Evolutionary conservation across 2,113 vertebrate genomes (phyloP).

Genomic region (Zosterops lateralis): DNA sequence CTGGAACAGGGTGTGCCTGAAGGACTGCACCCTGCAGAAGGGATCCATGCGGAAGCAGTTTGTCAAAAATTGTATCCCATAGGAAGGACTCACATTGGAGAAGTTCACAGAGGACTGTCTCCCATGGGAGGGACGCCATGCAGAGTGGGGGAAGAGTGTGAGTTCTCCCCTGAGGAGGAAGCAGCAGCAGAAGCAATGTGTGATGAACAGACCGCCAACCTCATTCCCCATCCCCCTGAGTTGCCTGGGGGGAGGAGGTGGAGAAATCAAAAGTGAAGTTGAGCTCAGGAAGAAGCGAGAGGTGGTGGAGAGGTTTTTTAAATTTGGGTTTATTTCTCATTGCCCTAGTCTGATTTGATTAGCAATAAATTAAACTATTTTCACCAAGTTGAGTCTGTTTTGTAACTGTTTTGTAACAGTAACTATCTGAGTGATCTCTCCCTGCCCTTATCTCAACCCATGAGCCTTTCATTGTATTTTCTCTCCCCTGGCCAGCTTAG

Average conservation of each 20-base stretch:
- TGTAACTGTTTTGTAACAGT: neutral
- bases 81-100: neutral
- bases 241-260: neutral
- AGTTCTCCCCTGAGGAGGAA: neutral
- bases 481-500: neutral
- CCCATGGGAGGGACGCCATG: neutral
- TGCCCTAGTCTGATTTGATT: neutral
- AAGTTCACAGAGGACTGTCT: neutral
- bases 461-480: neutral
- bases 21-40: neutral
- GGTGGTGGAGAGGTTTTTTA: neutral
- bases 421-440: neutral
- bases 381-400: neutral
- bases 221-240: neutral
- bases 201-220: neutral
- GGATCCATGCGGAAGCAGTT: neutral
- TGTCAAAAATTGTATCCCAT: neutral
- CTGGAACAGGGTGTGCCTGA: neutral
- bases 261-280: neutral
- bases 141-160: neutral
- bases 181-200: neutral
- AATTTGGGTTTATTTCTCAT: neutral
- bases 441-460: neutral
- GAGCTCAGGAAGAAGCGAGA: neutral
- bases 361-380: neutral